phyloP scores from a whole-genome alignment of 2,113 vertebrate species.

The Semnopithecus entellus region DNA sequence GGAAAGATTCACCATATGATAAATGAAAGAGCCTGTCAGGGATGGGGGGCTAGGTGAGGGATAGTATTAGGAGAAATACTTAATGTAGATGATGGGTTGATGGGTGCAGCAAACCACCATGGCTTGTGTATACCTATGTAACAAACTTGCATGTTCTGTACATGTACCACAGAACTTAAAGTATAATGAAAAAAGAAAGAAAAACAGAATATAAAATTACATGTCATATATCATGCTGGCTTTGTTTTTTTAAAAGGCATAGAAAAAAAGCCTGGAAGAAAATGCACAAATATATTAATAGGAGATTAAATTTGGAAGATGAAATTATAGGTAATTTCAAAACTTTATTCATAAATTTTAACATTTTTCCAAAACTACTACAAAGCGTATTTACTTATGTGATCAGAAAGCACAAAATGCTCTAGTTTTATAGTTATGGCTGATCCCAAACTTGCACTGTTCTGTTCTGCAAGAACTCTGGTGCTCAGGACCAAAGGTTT shows the following conservation, averaged over 20 bases:
- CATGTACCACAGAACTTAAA: no score
- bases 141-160: no score
- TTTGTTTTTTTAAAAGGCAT: not conserved
- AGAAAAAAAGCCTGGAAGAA: not conserved
- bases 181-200: no score
- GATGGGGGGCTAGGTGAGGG: no score
- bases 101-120: no score
- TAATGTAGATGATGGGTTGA: no score
- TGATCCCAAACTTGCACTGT: not conserved
- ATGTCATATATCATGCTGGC: not conserved
- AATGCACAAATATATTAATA: not conserved
- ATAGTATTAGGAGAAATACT: no score
- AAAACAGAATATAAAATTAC: no score
- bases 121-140: no score
- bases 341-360: not conserved
- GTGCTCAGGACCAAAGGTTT: not conserved
- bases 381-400: not conserved
- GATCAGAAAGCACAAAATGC: not conserved
- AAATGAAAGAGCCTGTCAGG: not conserved
- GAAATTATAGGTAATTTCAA: not conserved
- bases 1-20: not conserved
- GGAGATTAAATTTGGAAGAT: not conserved
- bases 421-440: not conserved
- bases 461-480: not conserved
- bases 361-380: not conserved